Evolutionary conservation across 2,888 invertebrate species (phyloP), one percentile per base, ranked within the genome.

Genomic region (Acanthosoma haemorrhoidale): DNA sequence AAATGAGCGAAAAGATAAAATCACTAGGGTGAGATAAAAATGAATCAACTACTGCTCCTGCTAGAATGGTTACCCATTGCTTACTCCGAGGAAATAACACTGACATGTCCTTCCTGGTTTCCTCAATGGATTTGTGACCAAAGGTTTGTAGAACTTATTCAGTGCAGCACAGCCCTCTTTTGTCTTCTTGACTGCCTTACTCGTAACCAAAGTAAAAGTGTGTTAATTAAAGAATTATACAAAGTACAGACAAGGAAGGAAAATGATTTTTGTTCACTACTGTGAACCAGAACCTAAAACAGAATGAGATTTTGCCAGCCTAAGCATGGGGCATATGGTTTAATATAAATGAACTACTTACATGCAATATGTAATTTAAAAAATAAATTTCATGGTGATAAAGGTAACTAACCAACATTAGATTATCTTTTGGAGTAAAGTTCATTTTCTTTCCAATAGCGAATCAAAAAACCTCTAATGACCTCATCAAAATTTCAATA

Each of bases 401-500:
- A n/a, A n/a, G n/a, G 13, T 3, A 21, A 25, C 51, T 51, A 25
- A 51, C 51, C n/a, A n/a, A n/a, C n/a, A 2, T n/a, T 0, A 51
- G 9, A 29, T 21, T 91, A 0, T 93, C 92, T 77, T 94, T 93
- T 0, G 91, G 91, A 91, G 70, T 85, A 80, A 0, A 61, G 1
- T 0, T 78, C 78, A 3, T 84, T 85, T 13, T 80, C 77, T 5
- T 78, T 75, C 34, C 79, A 77, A 78, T 88, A 94, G 13, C 83
- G 81, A 1, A 79, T 76, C 60, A 94, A 79, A 72, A 93, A 90
- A 5, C 86, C 85, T 0, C 78, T 76, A 76, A 88, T 84, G 79
- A 92, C 90, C 0, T 84, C 81, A 74, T 87, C 82, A 75, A 94
- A 84, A 76, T 92, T 88, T 0, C 80, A 64, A 94, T 93, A 73